Percentiles rank a stretch among this genome's conserved stretches.
phyloP scores from a whole-genome alignment of 2,113 vertebrate species.

The Papio anubis region DNA sequence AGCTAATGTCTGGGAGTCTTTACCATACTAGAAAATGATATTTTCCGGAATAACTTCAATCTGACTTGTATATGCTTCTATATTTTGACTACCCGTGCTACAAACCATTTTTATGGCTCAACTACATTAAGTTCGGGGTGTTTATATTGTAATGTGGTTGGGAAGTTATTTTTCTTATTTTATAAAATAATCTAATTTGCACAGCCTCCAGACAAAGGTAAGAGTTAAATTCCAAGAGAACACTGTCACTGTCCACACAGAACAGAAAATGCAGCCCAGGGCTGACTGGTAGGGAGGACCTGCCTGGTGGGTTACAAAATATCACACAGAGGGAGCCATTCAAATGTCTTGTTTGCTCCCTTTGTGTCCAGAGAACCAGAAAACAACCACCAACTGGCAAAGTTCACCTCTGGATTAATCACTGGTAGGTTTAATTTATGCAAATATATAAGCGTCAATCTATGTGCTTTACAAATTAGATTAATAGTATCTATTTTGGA shows the following conservation, averaged over 20 bases:
- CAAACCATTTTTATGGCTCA: slow-evolving; percentile 34
- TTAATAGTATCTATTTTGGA: slow-evolving; percentile 6
- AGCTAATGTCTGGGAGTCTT: background rate
- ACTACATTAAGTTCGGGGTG: background rate
- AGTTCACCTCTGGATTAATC: slow-evolving; percentile 52
- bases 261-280: background rate
- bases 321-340: background rate
- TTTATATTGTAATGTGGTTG: slow-evolving; percentile 2
- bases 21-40: background rate
- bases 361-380: slow-evolving; percentile 55
- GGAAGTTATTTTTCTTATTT: slow-evolving; percentile 30
- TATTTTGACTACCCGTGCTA: slow-evolving; percentile 40
- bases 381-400: slow-evolving; percentile 24
- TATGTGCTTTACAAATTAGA: slow-evolving; percentile 7
- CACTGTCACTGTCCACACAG: background rate
- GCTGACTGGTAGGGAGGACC: slow-evolving; percentile 37
- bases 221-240: background rate
- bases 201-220: background rate
- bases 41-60: slow-evolving; percentile 33
- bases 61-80: background rate
- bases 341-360: slow-evolving; percentile 21
- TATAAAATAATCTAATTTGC: slow-evolving; percentile 49
- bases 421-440: slow-evolving; percentile 59
- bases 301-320: slow-evolving; percentile 62
- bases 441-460: slow-evolving; percentile 64